Conservation (phyloP, 2,888 invertebrate genomes). For the Caenorhabditis sp. region DNA sequence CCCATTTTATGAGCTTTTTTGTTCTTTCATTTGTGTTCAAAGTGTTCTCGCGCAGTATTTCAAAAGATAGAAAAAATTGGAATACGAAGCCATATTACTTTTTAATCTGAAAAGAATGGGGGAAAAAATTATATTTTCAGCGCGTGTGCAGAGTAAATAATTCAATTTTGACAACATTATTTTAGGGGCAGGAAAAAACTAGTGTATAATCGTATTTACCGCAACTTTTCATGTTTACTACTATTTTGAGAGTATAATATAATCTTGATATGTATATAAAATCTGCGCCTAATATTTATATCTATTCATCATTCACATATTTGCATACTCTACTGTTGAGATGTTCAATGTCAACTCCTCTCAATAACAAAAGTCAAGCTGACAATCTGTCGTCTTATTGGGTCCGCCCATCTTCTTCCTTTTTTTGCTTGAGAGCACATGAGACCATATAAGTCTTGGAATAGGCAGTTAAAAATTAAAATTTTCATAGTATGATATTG, state of each 20-base stretch:
- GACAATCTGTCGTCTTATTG: not conserved
- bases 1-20: not conserved
- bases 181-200: not conserved
- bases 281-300: not conserved
- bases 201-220: conserved; percentile 1
- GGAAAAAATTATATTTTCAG: too few species aligned
- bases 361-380: too few species aligned
- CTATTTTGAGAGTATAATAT: not conserved
- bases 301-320: not conserved
- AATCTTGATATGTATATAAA: not conserved
- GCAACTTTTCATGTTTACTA: not conserved
- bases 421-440: too few species aligned
- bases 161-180: not conserved
- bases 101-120: too few species aligned
- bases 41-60: not conserved
- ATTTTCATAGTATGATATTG: too few species aligned
- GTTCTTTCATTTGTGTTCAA: not conserved
- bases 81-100: not conserved
- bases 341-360: not conserved
- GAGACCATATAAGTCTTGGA: too few species aligned
- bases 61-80: not conserved
- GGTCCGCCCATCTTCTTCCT: not conserved
- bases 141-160: not conserved
- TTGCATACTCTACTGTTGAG: not conserved
- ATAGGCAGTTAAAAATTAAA: too few species aligned